phyloP scores from a whole-genome alignment of 2,113 vertebrate species.

The Perca flavescens region DNA sequence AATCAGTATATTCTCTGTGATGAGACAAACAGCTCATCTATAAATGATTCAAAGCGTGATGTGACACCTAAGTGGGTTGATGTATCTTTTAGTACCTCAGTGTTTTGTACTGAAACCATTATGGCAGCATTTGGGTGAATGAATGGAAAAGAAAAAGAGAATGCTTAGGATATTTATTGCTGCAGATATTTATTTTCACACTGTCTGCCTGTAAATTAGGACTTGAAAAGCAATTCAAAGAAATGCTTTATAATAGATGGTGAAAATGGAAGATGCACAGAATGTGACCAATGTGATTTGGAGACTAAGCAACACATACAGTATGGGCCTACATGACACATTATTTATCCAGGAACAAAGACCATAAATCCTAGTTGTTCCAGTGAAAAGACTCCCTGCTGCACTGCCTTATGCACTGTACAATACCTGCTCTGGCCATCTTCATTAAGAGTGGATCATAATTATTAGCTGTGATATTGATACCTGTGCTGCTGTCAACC shows the following conservation, averaged over 20 bases:
- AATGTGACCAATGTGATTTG: conserved; percentile 62
- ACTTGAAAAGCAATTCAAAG: conserved; percentile 57
- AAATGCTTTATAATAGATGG: conserved; percentile 57
- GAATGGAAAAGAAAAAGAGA: conserved; percentile 28
- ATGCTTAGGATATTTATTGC: conserved; percentile 41
- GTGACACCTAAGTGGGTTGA: conserved; percentile 37
- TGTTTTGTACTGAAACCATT: conserved; percentile 47
- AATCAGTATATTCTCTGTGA: conserved; percentile 38
- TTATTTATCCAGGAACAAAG: conserved; percentile 44
- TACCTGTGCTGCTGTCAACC: conserved; percentile 63
- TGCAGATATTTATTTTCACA: conserved; percentile 59
- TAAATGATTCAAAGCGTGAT: conserved; percentile 70
- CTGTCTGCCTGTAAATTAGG: conserved; percentile 55
- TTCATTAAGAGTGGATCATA: conserved; percentile 65
- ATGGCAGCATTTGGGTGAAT: conserved; percentile 31
- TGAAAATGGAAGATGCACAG: conserved; percentile 57
- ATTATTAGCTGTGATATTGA: conserved; percentile 67
- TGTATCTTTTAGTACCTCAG: conserved; percentile 31
- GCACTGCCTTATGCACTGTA: conserved; percentile 23
- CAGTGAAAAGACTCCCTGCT: conserved; percentile 42
- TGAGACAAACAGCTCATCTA: conserved; percentile 62
- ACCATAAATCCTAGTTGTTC: conserved; percentile 33
- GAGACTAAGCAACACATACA: conserved; percentile 33
- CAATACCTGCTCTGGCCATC: conserved; percentile 28
- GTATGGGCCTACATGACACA: conserved; percentile 51